Base-by-base conservation (phyloP, 2,888 invertebrate species). In the Pocota personata region DNA sequence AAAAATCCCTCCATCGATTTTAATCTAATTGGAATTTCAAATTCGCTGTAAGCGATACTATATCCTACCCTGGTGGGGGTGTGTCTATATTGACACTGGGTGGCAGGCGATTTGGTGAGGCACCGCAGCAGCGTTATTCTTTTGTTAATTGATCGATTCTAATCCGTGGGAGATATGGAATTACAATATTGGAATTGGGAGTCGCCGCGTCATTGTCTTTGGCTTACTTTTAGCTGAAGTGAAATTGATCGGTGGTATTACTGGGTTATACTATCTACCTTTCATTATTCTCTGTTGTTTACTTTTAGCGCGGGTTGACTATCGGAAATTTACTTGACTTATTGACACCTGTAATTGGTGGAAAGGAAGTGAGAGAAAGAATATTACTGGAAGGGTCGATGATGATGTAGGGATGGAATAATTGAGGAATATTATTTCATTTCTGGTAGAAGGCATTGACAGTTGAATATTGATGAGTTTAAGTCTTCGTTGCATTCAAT, bases 21-120 rank as follows among this genome's bases (percentile, higher is more conserved):
- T 80, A 84, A 84, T 84, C 84, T 84, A 84, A 84, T 84, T 84
- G 84, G 84, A 84, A 84, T 84, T 84, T 84, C 75, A 84, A 84
- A 84, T 84, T 84, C 52, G 75, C 62, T 84, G 84, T 80, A 84
- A 84, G 80, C 75, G 75, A 84, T 84, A 84, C 55, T 40, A 66
- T 19, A 43, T 16, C 57, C 46, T n/a, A 2, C 2, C 21, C 50
- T 2, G n/a, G 19, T 10, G 7, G 19, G 14, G 62, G 43, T 83
- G 58, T 73, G 55, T 52, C 43, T 66, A 77, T 77, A 50, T n/a
- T 14, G 21, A 12, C 37, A 10, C 27, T n/a, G 57, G 40, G 50
- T 19, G 8, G 48, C 30, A 27, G 19, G 32, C 32, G 52, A 5
- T n/a, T 24, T 2, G 27, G 21, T n/a, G n/a, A n/a, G n/a, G n/a